A percentile compares a stretch with the other conserved stretches of the same genome.
Evolutionary conservation across 2,113 vertebrate species (phyloP).

Genomic region (Pedetes capensis): DNA sequence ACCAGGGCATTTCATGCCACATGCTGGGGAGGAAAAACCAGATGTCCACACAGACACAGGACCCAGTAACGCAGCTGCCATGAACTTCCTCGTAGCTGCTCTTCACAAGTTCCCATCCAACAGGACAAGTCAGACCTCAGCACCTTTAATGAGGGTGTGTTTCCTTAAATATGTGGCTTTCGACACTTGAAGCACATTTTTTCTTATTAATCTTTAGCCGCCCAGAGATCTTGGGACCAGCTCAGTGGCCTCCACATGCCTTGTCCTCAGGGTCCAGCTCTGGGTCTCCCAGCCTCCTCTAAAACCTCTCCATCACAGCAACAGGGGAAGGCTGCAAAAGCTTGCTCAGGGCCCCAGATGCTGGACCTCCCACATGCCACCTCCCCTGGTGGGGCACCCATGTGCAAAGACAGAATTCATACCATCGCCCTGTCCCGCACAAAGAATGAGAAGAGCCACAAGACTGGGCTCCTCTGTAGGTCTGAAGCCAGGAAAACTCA

Average conservation of each 20-base stretch:
- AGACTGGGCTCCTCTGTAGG: background rate
- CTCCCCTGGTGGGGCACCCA: slow-evolving; percentile 16
- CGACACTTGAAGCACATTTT: background rate
- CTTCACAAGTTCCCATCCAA: background rate
- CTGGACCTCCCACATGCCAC: slow-evolving; percentile 13
- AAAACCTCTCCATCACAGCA: background rate
- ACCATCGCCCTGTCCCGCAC: background rate
- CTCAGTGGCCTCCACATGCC: slow-evolving; percentile 48
- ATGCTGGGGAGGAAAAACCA: background rate
- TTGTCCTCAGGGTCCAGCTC: slow-evolving; percentile 14
- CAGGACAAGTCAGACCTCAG: background rate
- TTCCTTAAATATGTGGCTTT: background rate
- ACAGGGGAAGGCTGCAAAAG: background rate
- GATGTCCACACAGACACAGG: rapidly evolving
- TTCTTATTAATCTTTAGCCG: background rate
- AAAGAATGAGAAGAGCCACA: background rate
- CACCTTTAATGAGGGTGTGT: background rate
- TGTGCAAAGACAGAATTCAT: slow-evolving; percentile 26
- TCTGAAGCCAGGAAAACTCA: background rate
- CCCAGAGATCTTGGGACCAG: slow-evolving; percentile 55
- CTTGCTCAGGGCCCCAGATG: background rate
- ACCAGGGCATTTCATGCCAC: rapidly evolving
- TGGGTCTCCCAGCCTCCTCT: background rate
- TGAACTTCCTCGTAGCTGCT: rapidly evolving
- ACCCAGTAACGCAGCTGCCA: rapidly evolving